Base-by-base conservation (phyloP, 2,888 invertebrate species). In the Parnassius glacialis region DNA sequence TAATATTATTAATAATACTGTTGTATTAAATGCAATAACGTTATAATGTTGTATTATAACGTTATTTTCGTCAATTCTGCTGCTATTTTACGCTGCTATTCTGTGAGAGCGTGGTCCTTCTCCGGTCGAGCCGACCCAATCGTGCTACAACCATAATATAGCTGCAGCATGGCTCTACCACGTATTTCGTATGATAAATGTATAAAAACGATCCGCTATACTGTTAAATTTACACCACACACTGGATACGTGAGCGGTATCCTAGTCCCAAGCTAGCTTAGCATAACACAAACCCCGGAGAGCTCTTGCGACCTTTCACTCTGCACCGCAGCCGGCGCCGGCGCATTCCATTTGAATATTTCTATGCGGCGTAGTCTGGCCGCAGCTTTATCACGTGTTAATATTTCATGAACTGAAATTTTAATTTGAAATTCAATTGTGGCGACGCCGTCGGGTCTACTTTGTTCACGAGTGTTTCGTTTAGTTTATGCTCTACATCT, bases 341-440 rank as follows among this genome's bases (percentile, higher is more conserved):
- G 79, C 81, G 85, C 84, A 83, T 78, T 70, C 73, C 68, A 83
- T 83, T 82, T 81, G 78, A 83, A 85, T 83, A 80, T 78, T 73
- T 71, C 73, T 71, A 73, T 63, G 51, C 59, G 65, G 75, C 70
- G 76, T 71, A 72, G 72, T 76, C 75, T 73, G 77, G 68, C 70
- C 75, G 68, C 70, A 64, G 72, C 79, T 74, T 81, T 83, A 84
- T 70, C 69, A 66, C 64, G 69, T 70, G 83, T 87, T 83, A 86
- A 87, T 87, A 87, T 87, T 86, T 83, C 86, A 87, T 87, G 84
- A 84, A 80, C 73, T 71, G 76, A 75, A 79, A 80, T 81, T 84
- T 82, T 78, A 78, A 81, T 83, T 83, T 84, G 67, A 79, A 85
- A 83, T 80, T 81, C 80, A 74, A 73, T 68, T 66, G 71, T 68